Base-by-base conservation (phyloP, 1,140 invertebrate genomes). In the Cardiocondyla obscurior region DNA sequence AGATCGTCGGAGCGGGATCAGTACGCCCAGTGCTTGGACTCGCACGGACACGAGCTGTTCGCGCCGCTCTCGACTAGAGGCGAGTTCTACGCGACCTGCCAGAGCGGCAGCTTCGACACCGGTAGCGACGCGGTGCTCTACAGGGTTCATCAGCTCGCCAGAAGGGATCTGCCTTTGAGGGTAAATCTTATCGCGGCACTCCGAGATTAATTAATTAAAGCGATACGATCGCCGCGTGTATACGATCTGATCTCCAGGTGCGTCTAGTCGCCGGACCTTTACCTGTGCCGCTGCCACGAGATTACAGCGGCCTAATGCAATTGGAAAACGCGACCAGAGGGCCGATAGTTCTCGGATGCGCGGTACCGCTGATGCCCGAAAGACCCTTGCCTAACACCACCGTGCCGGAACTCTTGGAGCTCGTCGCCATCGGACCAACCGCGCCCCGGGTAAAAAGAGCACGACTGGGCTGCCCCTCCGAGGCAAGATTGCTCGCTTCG, bases 21-120 rank as follows among this genome's bases (percentile, higher is more conserved):
- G 85, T 95, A 95, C 62, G 94, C 94, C 1, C 94, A 95, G 72
- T 95, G 94, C 81, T 64, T 95, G n/a, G 94, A 94, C 73, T 93
- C 93, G 1, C 92, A 93, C 73, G 93, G 93, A 7, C 93, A 93
- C 65, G 93, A 94, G 69, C 72, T 94, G 2, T 94, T 94, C 64
- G 93, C 93, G 1, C 90, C 93, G 5, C 87, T 94, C 22, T 93
- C 93, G 7, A 88, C 93, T 6, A 86, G 92, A 44, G 92, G 93
- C 51, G 93, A 94, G 76, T 94, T 94, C 60, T 94, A 94, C 58
- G 93, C 93, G 6, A 93, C 92, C n/a, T 94, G 93, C 83, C 93
- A 92, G 76, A 93, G 92, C 84, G 93, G 92, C 16, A 93, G 90
- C 57, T 87, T 93, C 16, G 92, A 93, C 65, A 94, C 93, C 33